These are phyloP conservation scores for Hemibagrus wyckioides DNA, from an alignment of 2,113 vertebrate species.

Conservation along the genomic window DNA sequence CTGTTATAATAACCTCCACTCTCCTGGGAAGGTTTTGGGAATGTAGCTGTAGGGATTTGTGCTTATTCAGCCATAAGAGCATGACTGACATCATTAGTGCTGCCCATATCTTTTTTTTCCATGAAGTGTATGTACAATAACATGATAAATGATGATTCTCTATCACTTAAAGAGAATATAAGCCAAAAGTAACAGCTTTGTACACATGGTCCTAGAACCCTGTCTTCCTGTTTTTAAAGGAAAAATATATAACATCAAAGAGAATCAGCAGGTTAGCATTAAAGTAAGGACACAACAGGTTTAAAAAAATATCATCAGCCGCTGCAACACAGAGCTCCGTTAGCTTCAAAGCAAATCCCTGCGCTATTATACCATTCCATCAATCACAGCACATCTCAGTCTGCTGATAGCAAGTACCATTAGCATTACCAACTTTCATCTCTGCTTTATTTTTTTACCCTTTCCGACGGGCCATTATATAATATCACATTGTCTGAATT, in stretches of 20 bases:
- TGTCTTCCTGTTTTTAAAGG: neutral
- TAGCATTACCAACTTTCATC: slow-evolving; percentile 1
- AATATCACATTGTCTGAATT: neutral
- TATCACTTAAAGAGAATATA: neutral
- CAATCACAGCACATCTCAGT: neutral
- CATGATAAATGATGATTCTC: neutral
- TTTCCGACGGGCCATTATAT: neutral
- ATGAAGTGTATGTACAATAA: neutral
- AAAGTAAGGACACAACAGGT: neutral
- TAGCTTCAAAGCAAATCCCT: slow-evolving; percentile 7
- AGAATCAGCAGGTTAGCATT: neutral
- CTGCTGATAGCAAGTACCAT: neutral
- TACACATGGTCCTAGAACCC: neutral
- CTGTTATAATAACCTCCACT: neutral
- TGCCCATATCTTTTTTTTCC: neutral
- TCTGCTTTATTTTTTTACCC: neutral
- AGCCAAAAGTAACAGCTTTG: neutral
- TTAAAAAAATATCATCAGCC: neutral
- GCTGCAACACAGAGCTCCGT: neutral
- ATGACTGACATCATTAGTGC: neutral
- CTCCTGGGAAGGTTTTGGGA: neutral
- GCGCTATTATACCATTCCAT: neutral
- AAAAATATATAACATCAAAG: neutral
- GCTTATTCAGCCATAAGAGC: neutral
- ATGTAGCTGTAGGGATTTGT: neutral